Conservation (phyloP, 2,888 invertebrate genomes). For the Macaria liturata region DNA sequence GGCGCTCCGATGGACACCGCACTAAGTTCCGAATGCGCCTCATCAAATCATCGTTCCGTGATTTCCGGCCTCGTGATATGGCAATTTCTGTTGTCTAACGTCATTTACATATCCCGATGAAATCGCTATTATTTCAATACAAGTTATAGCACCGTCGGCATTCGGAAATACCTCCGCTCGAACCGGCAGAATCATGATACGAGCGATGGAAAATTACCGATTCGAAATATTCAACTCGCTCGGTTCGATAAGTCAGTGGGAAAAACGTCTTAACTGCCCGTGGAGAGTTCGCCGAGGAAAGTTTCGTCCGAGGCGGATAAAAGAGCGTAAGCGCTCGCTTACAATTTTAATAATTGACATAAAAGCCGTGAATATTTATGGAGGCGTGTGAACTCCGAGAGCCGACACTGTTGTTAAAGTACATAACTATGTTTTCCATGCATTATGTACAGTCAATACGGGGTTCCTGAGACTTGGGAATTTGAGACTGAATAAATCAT, state of each 20-base stretch:
- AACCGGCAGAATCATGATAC: slow-evolving; percentile 11
- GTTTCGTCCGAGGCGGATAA: neutral
- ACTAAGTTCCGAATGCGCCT: slow-evolving; percentile 27
- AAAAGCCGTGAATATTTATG: slow-evolving; percentile 27
- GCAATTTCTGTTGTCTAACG: slow-evolving; percentile 35
- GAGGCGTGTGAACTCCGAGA: slow-evolving; percentile 25
- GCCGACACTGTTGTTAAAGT: slow-evolving; percentile 31
- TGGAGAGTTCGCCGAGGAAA: no score
- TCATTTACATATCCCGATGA: slow-evolving; percentile 35
- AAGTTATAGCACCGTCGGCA: slow-evolving; percentile 18
- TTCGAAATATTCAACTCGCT: no score
- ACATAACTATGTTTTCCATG: slow-evolving; percentile 56
- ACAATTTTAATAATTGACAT: slow-evolving; percentile 30
- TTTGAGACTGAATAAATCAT: slow-evolving; percentile 78
- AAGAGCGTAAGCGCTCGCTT: slow-evolving; percentile 20
- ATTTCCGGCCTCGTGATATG: slow-evolving; percentile 37
- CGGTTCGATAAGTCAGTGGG: no score
- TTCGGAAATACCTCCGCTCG: slow-evolving; percentile 12
- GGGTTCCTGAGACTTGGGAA: slow-evolving; percentile 67
- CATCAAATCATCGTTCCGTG: slow-evolving; percentile 45
- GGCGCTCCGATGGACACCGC: slow-evolving; percentile 44
- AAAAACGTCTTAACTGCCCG: no score
- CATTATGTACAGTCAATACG: slow-evolving; percentile 73
- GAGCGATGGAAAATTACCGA: neutral
- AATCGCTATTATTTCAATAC: slow-evolving; percentile 29